A percentile compares a stretch with the other conserved stretches of the same genome.
Conservation (phyloP, 2,888 invertebrate genomes). For the Tipula vernalis region DNA sequence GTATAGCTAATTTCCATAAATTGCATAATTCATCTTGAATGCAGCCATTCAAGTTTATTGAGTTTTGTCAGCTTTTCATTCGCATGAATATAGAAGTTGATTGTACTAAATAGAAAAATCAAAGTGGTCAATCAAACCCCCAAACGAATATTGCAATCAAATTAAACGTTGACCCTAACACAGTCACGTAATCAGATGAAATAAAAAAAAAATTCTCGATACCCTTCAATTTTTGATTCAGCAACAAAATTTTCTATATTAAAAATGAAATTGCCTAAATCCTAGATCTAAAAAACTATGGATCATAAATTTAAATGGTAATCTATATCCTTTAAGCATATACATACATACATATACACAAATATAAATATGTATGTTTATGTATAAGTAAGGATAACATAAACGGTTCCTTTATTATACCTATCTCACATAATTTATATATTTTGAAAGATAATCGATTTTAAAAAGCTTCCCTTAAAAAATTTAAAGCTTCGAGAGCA, state of each 20-base stretch:
- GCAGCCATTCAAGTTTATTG: too few species aligned
- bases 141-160: too few species aligned
- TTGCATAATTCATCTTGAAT: neutral
- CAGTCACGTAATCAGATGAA: too few species aligned
- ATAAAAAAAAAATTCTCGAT: too few species aligned
- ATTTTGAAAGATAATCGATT: neutral
- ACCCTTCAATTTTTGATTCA: too few species aligned
- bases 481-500: neutral
- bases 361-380: neutral
- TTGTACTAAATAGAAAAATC: too few species aligned
- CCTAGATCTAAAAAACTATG: neutral
- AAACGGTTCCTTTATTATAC: neutral
- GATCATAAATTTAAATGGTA: neutral
- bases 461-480: neutral
- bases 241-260: neutral
- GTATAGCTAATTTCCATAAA: neutral
- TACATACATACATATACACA: too few species aligned
- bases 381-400: neutral
- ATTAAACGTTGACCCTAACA: too few species aligned
- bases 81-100: too few species aligned
- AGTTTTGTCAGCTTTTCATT: too few species aligned
- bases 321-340: neutral
- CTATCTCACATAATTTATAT: neutral
- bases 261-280: neutral
- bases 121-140: too few species aligned